Percentiles rank a stretch among this genome's conserved stretches.
These are phyloP conservation scores for Nezara viridula DNA, from an alignment of 2,888 invertebrate genomes.

Conservation along the genomic window DNA sequence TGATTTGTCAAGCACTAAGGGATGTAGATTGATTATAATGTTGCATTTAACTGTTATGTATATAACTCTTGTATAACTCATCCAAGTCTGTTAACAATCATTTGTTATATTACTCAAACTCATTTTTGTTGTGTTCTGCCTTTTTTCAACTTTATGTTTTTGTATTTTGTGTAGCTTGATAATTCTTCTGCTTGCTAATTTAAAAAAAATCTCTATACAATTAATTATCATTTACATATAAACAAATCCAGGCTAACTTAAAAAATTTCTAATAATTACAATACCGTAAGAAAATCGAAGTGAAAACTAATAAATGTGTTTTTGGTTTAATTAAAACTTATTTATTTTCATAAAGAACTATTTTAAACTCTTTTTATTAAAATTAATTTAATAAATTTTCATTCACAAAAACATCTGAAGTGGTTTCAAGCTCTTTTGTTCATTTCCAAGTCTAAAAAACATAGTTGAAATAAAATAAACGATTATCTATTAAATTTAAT, in stretches of 20 bases:
- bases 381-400: no score
- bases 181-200: neutral
- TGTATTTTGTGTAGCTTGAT: neutral
- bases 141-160: neutral
- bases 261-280: no score
- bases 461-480: no score
- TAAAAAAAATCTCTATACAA: neutral
- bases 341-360: no score
- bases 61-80: neutral
- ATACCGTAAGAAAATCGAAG: no score
- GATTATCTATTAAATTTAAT: no score
- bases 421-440: no score
- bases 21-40: neutral
- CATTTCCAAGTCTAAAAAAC: no score
- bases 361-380: no score
- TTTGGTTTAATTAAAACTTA: no score
- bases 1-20: neutral
- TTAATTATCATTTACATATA: neutral
- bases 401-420: no score
- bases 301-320: no score
- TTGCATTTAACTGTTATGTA: neutral
- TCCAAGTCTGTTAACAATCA: neutral
- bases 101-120: constrained; percentile 41
- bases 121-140: neutral
- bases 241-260: neutral